Conservation (phyloP, 2,797 vertebrate genomes). For the Paedocypris micromegethes region DNA sequence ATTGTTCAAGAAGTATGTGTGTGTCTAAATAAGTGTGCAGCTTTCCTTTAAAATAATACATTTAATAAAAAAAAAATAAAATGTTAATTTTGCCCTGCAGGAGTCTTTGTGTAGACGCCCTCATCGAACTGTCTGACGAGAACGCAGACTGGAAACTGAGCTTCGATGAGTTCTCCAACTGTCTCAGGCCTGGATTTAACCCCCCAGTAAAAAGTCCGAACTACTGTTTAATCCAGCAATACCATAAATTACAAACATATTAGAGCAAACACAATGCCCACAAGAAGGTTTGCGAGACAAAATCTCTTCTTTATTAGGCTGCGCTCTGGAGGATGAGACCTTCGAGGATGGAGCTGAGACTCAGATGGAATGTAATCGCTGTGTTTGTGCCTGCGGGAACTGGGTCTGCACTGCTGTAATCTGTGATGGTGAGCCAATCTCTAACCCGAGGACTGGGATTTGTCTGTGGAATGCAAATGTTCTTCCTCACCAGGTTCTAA, state of each 20-base stretch:
- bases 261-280: too few relatives aligned
- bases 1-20: too few relatives aligned
- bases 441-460: constrained; percentile 3
- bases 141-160: constrained; percentile 93
- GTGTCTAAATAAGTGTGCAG: too few relatives aligned
- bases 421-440: constrained; percentile 71
- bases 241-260: too few relatives aligned
- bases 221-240: not conserved
- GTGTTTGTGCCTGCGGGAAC: constrained; percentile 90
- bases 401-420: constrained; percentile 93
- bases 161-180: constrained; percentile 87
- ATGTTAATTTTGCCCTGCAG: constrained; percentile 54
- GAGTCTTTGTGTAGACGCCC: constrained; percentile 86
- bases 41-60: too few relatives aligned
- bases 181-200: constrained; percentile 81
- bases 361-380: constrained; percentile 87
- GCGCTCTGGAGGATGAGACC: constrained; percentile 85
- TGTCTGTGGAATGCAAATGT: constrained; percentile 5
- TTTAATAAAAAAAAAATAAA: too few relatives aligned
- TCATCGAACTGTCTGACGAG: constrained; percentile 91
- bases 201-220: constrained; percentile 83
- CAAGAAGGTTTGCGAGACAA: not conserved
- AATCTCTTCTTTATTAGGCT: constrained; percentile 63
- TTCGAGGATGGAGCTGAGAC: constrained; percentile 87
- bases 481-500: constrained; percentile 46